Evolutionary conservation across 2,797 vertebrate species (phyloP).

Genomic region (Morelia viridis): DNA sequence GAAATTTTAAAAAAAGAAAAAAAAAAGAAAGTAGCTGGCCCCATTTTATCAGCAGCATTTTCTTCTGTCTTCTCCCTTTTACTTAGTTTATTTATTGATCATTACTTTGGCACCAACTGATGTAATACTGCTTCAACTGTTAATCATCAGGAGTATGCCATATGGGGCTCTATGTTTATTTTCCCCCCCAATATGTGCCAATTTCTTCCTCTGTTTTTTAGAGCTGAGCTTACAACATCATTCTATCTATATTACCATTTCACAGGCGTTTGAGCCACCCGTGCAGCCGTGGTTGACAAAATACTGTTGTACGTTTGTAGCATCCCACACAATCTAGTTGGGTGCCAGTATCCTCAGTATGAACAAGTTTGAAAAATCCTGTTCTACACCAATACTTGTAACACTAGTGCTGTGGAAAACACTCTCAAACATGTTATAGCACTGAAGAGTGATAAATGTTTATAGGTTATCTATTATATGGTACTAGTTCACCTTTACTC

Average conservation of each 20-base stretch:
- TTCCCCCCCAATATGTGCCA: not conserved
- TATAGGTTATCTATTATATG: not conserved
- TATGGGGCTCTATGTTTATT: not conserved
- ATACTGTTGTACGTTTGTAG: not conserved
- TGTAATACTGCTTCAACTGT: not conserved
- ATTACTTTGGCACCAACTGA: not conserved
- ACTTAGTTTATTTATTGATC: not conserved
- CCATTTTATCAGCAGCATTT: not conserved
- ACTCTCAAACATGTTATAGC: not conserved
- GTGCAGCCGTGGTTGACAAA: not conserved
- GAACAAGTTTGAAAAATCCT: not conserved
- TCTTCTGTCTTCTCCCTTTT: not conserved
- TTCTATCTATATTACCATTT: not conserved
- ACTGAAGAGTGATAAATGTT: not conserved
- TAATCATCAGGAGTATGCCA: not conserved
- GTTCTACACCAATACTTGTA: not conserved
- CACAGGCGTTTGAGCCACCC: not conserved
- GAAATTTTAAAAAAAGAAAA: not conserved
- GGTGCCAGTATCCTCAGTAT: not conserved
- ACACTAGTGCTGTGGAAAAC: fast-evolving
- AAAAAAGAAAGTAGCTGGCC: not conserved
- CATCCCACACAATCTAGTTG: not conserved
- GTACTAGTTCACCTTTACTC: not conserved
- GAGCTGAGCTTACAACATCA: not conserved
- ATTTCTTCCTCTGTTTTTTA: not conserved